phyloP scores from a whole-genome alignment of 2,797 vertebrate genomes.

The Hipposideros larvatus region DNA sequence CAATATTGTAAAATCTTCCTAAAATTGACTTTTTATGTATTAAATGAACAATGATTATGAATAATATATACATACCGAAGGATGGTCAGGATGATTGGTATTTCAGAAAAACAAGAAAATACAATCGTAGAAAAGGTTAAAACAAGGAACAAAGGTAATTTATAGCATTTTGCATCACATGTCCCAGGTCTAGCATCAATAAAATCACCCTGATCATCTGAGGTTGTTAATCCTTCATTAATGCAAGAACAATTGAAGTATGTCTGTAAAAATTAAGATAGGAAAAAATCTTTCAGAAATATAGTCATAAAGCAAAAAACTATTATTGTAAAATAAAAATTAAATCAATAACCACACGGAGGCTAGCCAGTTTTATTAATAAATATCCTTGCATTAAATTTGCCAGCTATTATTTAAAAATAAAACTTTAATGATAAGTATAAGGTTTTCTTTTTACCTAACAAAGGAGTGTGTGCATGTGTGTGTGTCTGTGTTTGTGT shows the following conservation, averaged over 20 bases:
- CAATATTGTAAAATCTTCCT: constrained; percentile 42
- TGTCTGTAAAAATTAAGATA: constrained; percentile 50
- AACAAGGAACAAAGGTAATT: constrained; percentile 73
- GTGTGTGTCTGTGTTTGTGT: background rate
- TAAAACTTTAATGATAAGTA: background rate
- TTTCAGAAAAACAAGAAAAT: background rate
- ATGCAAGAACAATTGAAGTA: constrained; percentile 80
- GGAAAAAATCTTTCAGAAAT: constrained; percentile 43
- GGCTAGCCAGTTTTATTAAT: background rate
- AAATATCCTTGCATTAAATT: background rate
- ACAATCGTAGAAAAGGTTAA: constrained; percentile 60
- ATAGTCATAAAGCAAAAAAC: background rate
- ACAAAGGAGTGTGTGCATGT: background rate
- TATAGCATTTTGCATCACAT: constrained; percentile 66
- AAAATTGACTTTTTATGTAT: background rate
- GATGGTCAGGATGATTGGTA: constrained; percentile 51
- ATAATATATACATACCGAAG: constrained; percentile 64
- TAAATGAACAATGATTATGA: constrained; percentile 34
- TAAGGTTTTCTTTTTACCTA: background rate
- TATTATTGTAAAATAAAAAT: constrained; percentile 35
- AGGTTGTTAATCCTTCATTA: constrained; percentile 55
- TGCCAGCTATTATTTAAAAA: constrained; percentile 18
- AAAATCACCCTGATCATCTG: constrained; percentile 46
- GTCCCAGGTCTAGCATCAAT: constrained; percentile 55
- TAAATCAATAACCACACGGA: background rate